phyloP scores from a whole-genome alignment of 2,797 vertebrate species.

The Hyperoplus lanceolatus region DNA sequence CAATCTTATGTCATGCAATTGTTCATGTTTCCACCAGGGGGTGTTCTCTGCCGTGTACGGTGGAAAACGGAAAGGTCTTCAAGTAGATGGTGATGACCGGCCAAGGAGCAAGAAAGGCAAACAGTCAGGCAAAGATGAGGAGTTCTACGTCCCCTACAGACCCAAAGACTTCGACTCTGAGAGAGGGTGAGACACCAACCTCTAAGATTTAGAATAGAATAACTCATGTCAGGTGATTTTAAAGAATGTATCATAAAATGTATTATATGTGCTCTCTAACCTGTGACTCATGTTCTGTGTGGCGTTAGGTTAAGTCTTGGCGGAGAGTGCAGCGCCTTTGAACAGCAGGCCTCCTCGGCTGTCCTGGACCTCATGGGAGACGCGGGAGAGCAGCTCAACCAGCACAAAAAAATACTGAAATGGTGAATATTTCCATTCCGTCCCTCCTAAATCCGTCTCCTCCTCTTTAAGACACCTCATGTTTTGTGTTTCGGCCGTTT shows the following conservation, averaged over 20 bases:
- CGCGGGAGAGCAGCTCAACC: constrained; percentile 86
- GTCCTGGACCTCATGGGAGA: constrained; percentile 97
- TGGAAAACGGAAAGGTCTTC: constrained; percentile 81
- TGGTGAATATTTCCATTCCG: constrained; percentile 83
- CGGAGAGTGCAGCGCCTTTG: constrained; percentile 86
- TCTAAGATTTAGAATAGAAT: neutral
- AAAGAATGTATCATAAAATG: neutral
- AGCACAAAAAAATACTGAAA: constrained; percentile 89
- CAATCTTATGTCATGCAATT: neutral
- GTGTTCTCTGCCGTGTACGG: constrained; percentile 89
- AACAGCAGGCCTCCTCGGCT: constrained; percentile 91
- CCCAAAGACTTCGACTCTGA: constrained; percentile 96
- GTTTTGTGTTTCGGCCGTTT: neutral
- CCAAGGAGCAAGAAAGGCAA: constrained; percentile 84
- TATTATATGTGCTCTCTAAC: neutral
- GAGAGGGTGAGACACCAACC: constrained; percentile 85
- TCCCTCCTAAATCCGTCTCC: neutral
- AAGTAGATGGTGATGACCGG: neutral
- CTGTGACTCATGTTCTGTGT: neutral
- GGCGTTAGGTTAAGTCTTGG: constrained; percentile 87
- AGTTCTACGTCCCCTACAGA: constrained; percentile 93
- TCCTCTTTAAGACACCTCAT: neutral
- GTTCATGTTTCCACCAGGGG: constrained; percentile 77
- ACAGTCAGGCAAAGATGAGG: constrained; percentile 77
- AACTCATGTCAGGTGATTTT: neutral